Evolutionary conservation across 2,888 invertebrate species (phyloP).

Genomic region (Dastarcus helophoroides): DNA sequence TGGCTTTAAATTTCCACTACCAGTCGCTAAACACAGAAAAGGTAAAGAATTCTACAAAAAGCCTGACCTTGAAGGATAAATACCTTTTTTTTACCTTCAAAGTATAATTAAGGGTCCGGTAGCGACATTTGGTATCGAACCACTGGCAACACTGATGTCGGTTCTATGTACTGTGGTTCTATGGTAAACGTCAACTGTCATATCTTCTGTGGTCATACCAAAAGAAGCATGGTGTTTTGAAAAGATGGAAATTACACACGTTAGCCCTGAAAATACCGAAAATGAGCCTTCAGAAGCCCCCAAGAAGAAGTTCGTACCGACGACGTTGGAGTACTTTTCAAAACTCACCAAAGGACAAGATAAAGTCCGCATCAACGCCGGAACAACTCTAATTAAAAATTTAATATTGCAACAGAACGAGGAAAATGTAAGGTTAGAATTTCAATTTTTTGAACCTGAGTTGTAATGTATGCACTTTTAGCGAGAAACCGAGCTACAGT

Average conservation of each 20-base stretch:
- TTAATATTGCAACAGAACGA: slow-evolving; percentile 27
- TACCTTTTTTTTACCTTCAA: no score
- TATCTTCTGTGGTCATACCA: no score
- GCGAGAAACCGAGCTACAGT: slow-evolving; percentile 47
- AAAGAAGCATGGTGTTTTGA: not conserved
- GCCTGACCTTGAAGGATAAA: no score
- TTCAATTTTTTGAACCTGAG: slow-evolving; percentile 6
- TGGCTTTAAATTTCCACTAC: no score
- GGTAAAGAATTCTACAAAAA: no score
- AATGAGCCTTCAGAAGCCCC: slow-evolving; percentile 12
- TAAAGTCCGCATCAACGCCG: slow-evolving; percentile 34
- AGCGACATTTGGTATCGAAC: no score
- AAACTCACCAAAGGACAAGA: slow-evolving; percentile 34
- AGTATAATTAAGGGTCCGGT: no score
- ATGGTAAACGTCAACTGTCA: no score
- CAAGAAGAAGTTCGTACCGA: slow-evolving; percentile 26
- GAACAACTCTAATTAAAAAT: slow-evolving; percentile 34
- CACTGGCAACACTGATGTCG: no score
- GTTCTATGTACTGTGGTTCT: no score
- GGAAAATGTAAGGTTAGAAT: slow-evolving; percentile 32
- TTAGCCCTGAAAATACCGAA: slow-evolving; percentile 13
- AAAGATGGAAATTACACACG: slow-evolving; percentile 13
- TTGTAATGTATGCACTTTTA: slow-evolving; percentile 2
- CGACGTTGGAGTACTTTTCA: slow-evolving; percentile 38
- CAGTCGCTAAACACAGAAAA: no score